phyloP scores from a whole-genome alignment of 1,140 invertebrate genomes.

The Contarinia nasturtii region DNA sequence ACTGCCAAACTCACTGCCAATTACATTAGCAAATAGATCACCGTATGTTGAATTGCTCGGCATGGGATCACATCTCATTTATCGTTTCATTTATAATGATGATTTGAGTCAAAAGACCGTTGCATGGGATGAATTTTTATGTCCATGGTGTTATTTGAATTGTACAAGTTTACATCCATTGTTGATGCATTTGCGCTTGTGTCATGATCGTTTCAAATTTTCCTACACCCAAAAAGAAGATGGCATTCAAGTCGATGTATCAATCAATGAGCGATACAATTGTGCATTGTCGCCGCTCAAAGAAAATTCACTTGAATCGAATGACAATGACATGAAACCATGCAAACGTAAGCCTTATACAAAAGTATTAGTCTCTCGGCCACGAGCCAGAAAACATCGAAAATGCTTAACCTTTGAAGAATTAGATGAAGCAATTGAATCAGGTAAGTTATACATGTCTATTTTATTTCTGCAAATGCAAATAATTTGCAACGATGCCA shows the following conservation, averaged over 20 bases:
- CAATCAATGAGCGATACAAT: conserved; percentile 80
- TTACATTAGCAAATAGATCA: no score
- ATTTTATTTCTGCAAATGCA: no score
- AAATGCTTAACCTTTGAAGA: conserved; percentile 60
- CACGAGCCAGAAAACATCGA: conserved; percentile 40
- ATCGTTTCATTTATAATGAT: conserved; percentile 84
- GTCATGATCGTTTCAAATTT: conserved; percentile 77
- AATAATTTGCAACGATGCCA: no score
- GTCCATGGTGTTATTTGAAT: conserved; percentile 81
- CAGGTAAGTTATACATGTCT: conserved; percentile 43
- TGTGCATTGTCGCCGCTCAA: conserved; percentile 70
- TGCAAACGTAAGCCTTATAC: conserved; percentile 68
- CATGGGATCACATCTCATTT: conserved; percentile 34
- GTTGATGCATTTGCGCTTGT: conserved; percentile 74
- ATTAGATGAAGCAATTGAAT: conserved; percentile 50
- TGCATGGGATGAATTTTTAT: conserved; percentile 69
- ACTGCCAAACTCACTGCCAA: no score
- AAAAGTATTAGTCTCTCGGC: conserved; percentile 65
- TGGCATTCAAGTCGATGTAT: conserved; percentile 70
- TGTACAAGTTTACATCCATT: conserved; percentile 66
- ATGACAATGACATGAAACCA: conserved; percentile 47
- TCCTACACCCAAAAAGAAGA: conserved; percentile 33
- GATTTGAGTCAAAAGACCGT: conserved; percentile 81
- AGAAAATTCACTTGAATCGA: conserved; percentile 60
- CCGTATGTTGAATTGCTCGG: no score